Conservation (phyloP, 2,888 invertebrate genomes). For the Athalia cordata region DNA sequence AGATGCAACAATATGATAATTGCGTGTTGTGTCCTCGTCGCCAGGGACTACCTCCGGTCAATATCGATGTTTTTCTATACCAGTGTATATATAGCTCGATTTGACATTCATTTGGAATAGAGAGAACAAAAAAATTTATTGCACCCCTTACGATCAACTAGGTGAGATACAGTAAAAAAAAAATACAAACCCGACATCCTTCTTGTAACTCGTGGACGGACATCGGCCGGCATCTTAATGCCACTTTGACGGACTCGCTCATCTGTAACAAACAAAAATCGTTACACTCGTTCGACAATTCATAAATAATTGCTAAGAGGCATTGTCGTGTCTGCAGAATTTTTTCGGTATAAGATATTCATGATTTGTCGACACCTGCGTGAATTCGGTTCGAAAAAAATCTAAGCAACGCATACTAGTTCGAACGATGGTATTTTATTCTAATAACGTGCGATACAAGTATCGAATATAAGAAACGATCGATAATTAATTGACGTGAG, state of each 20-base stretch:
- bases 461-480: background rate
- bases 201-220: conserved; percentile 81
- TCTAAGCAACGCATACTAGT: too few species aligned
- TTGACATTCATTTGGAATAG: background rate
- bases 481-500: conserved; percentile 17
- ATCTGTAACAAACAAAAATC: conserved; percentile 58
- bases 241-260: conserved; percentile 85
- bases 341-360: too few species aligned
- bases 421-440: background rate
- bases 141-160: background rate
- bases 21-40: conserved; percentile 40
- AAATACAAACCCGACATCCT: conserved; percentile 66
- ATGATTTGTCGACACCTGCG: too few species aligned
- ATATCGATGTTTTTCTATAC: conserved; percentile 37
- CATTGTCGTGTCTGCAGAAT: too few species aligned
- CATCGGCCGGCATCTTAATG: conserved; percentile 91
- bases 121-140: background rate
- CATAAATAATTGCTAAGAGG: too few species aligned
- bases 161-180: background rate
- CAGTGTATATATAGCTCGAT: background rate
- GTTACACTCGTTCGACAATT: background rate
- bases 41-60: conserved; percentile 41
- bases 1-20: conserved; percentile 43
- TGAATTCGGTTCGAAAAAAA: too few species aligned
- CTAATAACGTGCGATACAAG: background rate